Percentiles rank a stretch among this genome's conserved stretches.
phyloP scores from a whole-genome alignment of 1,140 invertebrate genomes.

The Drosophila quadrilineata region DNA sequence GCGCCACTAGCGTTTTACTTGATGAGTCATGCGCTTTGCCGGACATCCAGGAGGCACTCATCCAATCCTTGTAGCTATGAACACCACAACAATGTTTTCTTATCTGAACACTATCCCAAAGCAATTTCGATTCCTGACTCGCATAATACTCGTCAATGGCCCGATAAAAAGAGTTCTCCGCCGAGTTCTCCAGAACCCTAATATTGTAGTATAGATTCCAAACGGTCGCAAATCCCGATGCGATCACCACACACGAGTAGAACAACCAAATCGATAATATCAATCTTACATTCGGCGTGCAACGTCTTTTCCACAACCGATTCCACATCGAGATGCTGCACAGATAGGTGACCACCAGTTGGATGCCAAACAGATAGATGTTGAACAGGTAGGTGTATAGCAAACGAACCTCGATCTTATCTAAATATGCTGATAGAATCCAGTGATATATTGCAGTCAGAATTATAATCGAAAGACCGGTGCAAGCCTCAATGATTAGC shows the following conservation, averaged over 20 bases:
- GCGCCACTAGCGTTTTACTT: constrained; percentile 38
- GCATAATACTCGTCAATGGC: constrained; percentile 76
- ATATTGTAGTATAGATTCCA: constrained; percentile 50
- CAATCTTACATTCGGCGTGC: constrained; percentile 59
- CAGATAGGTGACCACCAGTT: constrained; percentile 54
- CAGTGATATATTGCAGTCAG: constrained; percentile 59
- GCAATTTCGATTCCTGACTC: constrained; percentile 71
- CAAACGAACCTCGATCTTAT: constrained; percentile 43
- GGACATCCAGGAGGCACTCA: constrained; percentile 72
- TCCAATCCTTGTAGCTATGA: constrained; percentile 68
- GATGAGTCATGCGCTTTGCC: not conserved
- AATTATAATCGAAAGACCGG: constrained; percentile 55
- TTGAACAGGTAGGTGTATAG: constrained; percentile 50
- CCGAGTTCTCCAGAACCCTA: constrained; percentile 41
- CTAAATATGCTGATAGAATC: constrained; percentile 49
- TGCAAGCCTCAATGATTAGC: constrained; percentile 54
- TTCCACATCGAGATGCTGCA: constrained; percentile 64
- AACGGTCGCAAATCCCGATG: constrained; percentile 51
- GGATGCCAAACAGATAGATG: constrained; percentile 54
- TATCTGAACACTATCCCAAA: constrained; percentile 70
- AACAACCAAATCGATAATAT: constrained; percentile 64
- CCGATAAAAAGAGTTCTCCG: constrained; percentile 46
- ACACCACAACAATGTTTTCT: constrained; percentile 73
- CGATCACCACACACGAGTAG: constrained; percentile 61
- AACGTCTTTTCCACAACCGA: constrained; percentile 59